These are phyloP conservation scores for Coracias cyanogaster DNA, from an alignment of 2,797 vertebrate genomes.

Conservation along the genomic window DNA sequence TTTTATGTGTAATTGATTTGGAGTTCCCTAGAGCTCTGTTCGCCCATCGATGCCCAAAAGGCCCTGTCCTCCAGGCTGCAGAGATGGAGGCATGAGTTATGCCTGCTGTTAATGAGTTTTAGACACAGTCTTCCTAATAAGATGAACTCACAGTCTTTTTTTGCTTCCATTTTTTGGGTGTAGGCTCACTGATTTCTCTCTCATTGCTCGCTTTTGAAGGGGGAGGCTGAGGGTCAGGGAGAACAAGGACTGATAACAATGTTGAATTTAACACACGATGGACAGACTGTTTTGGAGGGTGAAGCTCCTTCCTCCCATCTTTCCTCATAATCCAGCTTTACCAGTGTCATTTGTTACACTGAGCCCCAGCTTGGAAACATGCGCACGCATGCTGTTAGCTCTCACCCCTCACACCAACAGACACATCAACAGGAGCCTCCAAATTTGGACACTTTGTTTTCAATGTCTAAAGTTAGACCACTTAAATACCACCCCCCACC, in stretches of 20 bases:
- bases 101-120: not conserved
- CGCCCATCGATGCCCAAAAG: not conserved
- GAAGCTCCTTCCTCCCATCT: not conserved
- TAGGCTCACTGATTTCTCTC: not conserved
- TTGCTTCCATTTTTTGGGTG: not conserved
- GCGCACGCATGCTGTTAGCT: rapidly evolving
- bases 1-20: constrained; percentile 4
- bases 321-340: not conserved
- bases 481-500: not conserved
- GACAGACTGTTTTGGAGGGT: not conserved
- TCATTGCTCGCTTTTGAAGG: not conserved
- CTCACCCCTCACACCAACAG: not conserved
- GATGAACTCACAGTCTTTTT: not conserved
- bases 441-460: not conserved
- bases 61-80: not conserved
- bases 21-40: not conserved
- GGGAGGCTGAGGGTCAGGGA: not conserved
- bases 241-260: not conserved
- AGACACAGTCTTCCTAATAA: not conserved
- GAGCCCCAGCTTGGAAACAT: not conserved
- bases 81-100: not conserved
- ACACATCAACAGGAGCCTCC: not conserved
- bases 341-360: not conserved
- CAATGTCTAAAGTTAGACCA: not conserved
- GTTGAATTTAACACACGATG: not conserved